Evolutionary conservation across 2,113 vertebrate genomes (phyloP), one percentile per base, ranked within the genome.

Genomic region (Phrynocephalus versicolor): DNA sequence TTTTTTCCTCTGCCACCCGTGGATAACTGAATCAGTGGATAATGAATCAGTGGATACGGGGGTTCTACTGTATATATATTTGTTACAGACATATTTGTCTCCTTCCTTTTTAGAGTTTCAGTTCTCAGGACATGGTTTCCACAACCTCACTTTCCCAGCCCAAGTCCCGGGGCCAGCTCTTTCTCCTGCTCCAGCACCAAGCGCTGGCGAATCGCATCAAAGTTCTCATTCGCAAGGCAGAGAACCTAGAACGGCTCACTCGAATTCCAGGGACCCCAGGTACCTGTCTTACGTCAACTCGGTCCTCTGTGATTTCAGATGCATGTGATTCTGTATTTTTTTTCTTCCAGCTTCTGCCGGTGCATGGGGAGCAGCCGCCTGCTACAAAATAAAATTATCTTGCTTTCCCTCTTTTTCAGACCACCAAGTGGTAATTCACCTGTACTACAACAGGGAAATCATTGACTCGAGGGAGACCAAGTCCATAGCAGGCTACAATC

Each of bases 161-260:
- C 1, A 88, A 88, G 15, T 41, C 89, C 74, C 81, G 94, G n/a
- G 96, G 97, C 4, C 96, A 97, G 79, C 94, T 98, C 57, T 95
- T 97, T 71, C 91, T 98, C 85, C 94, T 97, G 84, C 96, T 98
- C 75, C 97, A 97, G 94, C 96, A 96, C 87, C 97, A 97, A 93
- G 91, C 92, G 0, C 60, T 83, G 14, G 97, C 97, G 65, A 93
- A 95, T 64, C 94, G 96, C 37, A 95, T 98, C 90, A 97, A 97
- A 91, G 97, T 97, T 89, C 96, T 98, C 96, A 94, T 98, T 14
- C 89, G 94, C 60, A 97, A 97, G 90, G 97, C 96, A 0, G 95
- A 97, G 89, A 95, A 93, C 33, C 92, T 97, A 90, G 85, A 89
- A 87, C 95, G 94, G 86, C 95, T 96, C 3, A 96, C 91, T 1